These are phyloP conservation scores for Catostomus latipinnis DNA, from an alignment of 2,797 vertebrate species.

Conservation along the genomic window DNA sequence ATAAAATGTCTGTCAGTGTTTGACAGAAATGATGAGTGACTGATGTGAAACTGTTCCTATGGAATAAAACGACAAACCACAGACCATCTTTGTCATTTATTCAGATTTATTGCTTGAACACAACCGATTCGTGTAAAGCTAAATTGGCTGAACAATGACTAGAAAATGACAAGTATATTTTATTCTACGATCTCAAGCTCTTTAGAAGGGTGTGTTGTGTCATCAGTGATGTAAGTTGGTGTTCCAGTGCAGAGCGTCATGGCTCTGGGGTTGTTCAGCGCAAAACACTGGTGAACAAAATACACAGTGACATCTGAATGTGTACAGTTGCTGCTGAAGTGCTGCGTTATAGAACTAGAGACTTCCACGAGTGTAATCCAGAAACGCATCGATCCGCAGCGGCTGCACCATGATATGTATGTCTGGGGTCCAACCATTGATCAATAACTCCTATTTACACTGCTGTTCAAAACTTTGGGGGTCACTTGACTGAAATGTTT, in stretches of 20 bases:
- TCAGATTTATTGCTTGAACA: too few species aligned
- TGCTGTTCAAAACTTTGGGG: too few species aligned
- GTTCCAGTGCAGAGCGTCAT: conserved; percentile 83
- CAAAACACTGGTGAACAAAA: conserved; percentile 89
- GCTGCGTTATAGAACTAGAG: conserved; percentile 90
- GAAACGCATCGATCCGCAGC: conserved; percentile 81
- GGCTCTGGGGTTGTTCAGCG: conserved; percentile 85
- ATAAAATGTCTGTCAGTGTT: too few species aligned
- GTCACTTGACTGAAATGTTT: too few species aligned
- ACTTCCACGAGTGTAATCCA: conserved; percentile 84
- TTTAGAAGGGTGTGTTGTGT: not conserved
- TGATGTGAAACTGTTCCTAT: conserved; percentile 79
- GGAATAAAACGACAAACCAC: conserved; percentile 78
- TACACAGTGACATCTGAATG: conserved; percentile 78
- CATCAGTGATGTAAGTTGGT: conserved; percentile 65
- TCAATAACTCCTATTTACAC: conserved; percentile 87
- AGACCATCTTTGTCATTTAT: too few species aligned
- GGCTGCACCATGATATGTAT: conserved; percentile 88
- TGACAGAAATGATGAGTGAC: too few species aligned
- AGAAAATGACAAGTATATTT: too few species aligned
- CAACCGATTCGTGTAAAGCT: too few species aligned
- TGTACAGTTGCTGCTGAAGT: conserved; percentile 87
- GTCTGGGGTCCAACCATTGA: conserved; percentile 86
- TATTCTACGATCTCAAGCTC: too few species aligned
- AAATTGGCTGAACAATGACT: too few species aligned